Evolutionary conservation across 2,113 vertebrate genomes (phyloP).

Genomic region (Colossoma macropomum): DNA sequence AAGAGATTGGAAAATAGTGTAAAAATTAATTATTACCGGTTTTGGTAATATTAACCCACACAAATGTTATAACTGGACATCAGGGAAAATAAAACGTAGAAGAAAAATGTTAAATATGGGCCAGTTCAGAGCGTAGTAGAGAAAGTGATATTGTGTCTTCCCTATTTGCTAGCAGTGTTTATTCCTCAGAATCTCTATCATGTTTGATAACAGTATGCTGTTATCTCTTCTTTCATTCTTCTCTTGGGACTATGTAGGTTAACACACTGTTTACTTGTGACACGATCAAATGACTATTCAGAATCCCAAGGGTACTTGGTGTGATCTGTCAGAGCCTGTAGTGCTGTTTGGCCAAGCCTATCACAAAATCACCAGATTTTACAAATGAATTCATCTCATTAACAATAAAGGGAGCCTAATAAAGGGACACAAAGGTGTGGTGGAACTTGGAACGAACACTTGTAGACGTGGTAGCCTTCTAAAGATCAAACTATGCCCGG

Average conservation of each 20-base stretch:
- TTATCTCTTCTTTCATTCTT: background rate
- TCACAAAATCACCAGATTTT: background rate
- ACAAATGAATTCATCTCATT: background rate
- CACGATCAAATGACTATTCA: background rate
- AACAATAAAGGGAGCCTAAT: background rate
- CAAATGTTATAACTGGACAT: too few relatives aligned
- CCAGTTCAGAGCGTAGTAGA: too few relatives aligned
- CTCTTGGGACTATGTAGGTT: background rate
- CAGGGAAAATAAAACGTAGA: too few relatives aligned
- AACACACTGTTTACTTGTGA: background rate
- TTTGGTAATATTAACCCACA: too few relatives aligned
- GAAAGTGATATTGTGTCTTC: too few relatives aligned
- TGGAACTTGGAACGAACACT: background rate
- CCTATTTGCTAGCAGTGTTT: background rate
- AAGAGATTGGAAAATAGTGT: too few relatives aligned
- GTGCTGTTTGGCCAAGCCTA: background rate
- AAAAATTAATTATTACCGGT: too few relatives aligned
- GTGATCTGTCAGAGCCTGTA: background rate
- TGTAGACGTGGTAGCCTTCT: background rate
- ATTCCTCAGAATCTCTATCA: too few relatives aligned
- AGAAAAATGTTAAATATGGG: too few relatives aligned
- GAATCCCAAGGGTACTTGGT: background rate
- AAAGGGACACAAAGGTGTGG: background rate
- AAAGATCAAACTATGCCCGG: background rate
- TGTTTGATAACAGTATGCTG: too few relatives aligned